A percentile compares a stretch with the other conserved stretches of the same genome.
Conservation (phyloP, 2,888 invertebrate genomes). For the Arrhopalites spinosus region DNA sequence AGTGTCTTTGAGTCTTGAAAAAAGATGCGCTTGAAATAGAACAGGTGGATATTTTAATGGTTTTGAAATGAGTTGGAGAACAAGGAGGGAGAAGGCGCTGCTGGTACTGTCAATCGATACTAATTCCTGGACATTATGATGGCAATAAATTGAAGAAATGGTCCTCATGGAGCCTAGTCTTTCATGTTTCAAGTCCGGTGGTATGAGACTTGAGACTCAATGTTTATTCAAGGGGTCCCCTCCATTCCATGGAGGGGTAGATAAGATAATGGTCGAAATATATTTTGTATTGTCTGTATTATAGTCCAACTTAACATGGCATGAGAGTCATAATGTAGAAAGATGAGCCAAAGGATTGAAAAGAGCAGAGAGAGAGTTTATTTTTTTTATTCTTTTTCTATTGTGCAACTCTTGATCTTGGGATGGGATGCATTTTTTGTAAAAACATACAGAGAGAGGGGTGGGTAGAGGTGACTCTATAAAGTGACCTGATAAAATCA, state of each 20-base stretch:
- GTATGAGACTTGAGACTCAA: neutral
- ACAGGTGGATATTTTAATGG: slow-evolving; percentile 26
- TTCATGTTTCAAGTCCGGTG: slow-evolving; percentile 24
- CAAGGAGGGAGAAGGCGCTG: neutral
- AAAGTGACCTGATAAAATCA: slow-evolving; percentile 49
- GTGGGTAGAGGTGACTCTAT: slow-evolving; percentile 40
- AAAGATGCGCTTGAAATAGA: slow-evolving; percentile 2
- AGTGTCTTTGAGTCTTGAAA: neutral
- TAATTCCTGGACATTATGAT: slow-evolving; percentile 34
- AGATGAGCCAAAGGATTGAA: neutral
- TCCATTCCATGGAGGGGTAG: no score
- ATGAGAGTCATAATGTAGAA: neutral
- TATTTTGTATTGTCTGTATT: no score
- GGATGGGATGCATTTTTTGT: no score
- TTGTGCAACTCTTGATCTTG: neutral
- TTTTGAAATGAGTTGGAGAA: neutral
- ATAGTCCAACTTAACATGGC: no score
- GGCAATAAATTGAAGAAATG: slow-evolving; percentile 31
- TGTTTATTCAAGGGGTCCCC: neutral
- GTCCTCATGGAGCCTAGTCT: slow-evolving; percentile 25
- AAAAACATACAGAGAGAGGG: neutral
- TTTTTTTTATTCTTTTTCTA: neutral
- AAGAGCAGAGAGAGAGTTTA: neutral
- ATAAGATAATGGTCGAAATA: no score
- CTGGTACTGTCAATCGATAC: slow-evolving; percentile 29